These are phyloP conservation scores for Iguana delicatissima DNA, from an alignment of 2,797 vertebrate genomes.

Conservation along the genomic window DNA sequence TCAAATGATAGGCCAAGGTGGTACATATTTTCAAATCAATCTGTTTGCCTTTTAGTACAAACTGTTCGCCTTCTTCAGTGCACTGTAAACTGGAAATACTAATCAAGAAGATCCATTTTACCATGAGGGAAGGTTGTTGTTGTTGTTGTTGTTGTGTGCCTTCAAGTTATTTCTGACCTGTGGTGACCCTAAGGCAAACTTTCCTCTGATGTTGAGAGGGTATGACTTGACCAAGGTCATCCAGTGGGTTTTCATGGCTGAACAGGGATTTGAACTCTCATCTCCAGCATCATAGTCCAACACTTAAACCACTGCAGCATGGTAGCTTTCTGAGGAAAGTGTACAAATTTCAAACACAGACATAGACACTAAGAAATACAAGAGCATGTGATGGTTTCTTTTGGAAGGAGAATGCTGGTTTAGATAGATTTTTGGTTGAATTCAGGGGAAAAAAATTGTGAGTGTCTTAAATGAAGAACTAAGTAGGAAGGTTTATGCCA, in stretches of 20 bases:
- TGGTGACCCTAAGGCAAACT: too few relatives aligned
- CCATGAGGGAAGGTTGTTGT: background rate
- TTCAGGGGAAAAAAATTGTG: background rate
- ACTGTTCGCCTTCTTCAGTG: background rate
- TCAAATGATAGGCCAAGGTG: too few relatives aligned
- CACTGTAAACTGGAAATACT: conserved; percentile 1
- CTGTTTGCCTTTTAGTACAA: background rate
- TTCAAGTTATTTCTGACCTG: too few relatives aligned
- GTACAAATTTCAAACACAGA: background rate
- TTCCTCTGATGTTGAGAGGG: too few relatives aligned
- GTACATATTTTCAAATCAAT: background rate
- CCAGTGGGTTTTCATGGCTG: too few relatives aligned
- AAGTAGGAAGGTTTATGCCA: background rate
- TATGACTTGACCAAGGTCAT: too few relatives aligned
- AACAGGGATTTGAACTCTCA: background rate
- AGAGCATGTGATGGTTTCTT: background rate
- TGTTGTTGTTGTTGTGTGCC: too few relatives aligned
- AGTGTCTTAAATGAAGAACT: too few relatives aligned
- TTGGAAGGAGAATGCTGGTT: background rate
- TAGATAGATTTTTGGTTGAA: background rate
- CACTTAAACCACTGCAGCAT: background rate
- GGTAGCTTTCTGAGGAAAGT: too few relatives aligned
- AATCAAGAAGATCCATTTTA: background rate
- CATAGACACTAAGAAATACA: background rate
- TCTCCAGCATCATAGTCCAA: background rate